phyloP scores from a whole-genome alignment of 2,113 vertebrate species.

The Paratilapia polleni region DNA sequence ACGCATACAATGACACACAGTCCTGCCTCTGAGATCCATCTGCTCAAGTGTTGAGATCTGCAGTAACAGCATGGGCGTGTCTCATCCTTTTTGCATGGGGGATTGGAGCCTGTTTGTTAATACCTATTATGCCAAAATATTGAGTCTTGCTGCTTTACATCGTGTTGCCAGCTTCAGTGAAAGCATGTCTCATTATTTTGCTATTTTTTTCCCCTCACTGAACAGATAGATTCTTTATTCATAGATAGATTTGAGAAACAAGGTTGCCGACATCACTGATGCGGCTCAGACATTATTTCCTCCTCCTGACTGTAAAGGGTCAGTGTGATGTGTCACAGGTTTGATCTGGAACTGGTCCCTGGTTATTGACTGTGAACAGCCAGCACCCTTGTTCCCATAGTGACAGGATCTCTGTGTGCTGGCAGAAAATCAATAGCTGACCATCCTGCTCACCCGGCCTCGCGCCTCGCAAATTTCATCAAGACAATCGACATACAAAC shows the following conservation, averaged over 20 bases:
- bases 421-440: conserved; percentile 74
- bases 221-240: background rate
- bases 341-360: conserved; percentile 36
- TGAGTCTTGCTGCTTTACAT: conserved; percentile 32
- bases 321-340: conserved; percentile 5
- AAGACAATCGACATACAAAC: conserved; percentile 12
- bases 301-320: background rate
- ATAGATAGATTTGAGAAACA: background rate
- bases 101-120: conserved; percentile 46
- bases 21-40: conserved; percentile 42
- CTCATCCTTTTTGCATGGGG: conserved; percentile 63
- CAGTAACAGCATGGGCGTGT: conserved; percentile 70
- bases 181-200: conserved; percentile 25
- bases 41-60: conserved; percentile 47
- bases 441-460: conserved; percentile 34
- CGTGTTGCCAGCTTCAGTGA: conserved; percentile 5
- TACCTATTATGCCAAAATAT: conserved; percentile 36
- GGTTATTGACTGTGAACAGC: conserved; percentile 65
- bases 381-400: conserved; percentile 73
- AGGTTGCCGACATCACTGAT: background rate
- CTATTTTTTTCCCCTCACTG: background rate
- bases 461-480: conserved; percentile 57
- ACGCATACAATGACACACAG: conserved; percentile 3
- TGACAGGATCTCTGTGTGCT: conserved; percentile 60
- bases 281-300: background rate